These are phyloP conservation scores for Panagrolaimus sp. DNA, from an alignment of 1,140 invertebrate species.

Conservation along the genomic window DNA sequence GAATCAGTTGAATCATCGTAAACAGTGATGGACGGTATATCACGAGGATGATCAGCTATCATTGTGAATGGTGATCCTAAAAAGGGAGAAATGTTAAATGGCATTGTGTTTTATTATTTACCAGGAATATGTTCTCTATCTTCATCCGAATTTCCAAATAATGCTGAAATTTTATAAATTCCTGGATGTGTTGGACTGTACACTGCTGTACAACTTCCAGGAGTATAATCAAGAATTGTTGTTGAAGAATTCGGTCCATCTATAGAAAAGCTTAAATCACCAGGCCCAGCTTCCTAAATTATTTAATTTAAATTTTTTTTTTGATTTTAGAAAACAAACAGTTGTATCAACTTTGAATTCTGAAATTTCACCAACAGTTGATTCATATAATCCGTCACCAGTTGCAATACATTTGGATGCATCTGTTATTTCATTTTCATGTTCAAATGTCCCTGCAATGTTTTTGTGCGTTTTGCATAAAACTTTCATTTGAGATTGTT, in stretches of 20 bases:
- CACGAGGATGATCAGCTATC: neutral
- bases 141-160: neutral
- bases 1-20: neutral
- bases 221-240: neutral
- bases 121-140: conserved; percentile 5
- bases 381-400: neutral
- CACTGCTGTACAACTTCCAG: neutral
- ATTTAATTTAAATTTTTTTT: neutral
- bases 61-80: conserved; percentile 9
- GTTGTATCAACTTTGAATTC: conserved; percentile 5
- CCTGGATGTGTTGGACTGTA: conserved; percentile 5
- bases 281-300: conserved; percentile 1
- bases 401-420: neutral
- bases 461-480: neutral
- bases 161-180: neutral
- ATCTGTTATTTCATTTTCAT: neutral
- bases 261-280: neutral
- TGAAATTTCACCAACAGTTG: conserved; percentile 5
- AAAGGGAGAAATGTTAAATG: neutral
- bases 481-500: neutral
- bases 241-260: neutral
- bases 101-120: neutral
- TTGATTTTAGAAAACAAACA: neutral
- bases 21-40: neutral
- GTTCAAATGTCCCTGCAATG: neutral